Base-by-base conservation (phyloP, 2,797 vertebrate genomes). In the Hoplostethus atlanticus region DNA sequence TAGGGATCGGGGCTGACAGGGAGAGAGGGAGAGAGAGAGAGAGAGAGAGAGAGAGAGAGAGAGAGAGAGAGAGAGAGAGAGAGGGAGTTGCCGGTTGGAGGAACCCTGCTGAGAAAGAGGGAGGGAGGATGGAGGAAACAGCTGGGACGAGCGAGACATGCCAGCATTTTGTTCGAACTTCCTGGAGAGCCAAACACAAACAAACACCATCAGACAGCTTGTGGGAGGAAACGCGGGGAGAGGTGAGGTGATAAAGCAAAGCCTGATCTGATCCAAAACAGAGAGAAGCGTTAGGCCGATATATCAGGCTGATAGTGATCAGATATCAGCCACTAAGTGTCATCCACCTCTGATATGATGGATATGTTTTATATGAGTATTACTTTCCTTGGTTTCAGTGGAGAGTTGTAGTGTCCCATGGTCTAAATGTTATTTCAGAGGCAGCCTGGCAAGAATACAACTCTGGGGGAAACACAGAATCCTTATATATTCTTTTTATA, bases 131-230 rank as follows among this genome's bases (percentile, higher is more conserved):
- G 65, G 83, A 86, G 89, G 90, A 92, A 93, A 89, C 89, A 92
- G 90, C 90, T 92, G 92, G 87, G 85, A 81, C 50, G 10, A 79
- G 80, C 5, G 17, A 77, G 69, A 77, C 66, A 79, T 66, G 84
- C 84, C 85, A 84, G 87, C 79, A 76, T 87, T 92, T 73, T 86
- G 82, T 88, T 85, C 76, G 1, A 79, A 83, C 89, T 92, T 93
- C 91, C 92, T 90, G 90, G 79, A 89, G 84, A 87, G 83, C 81
- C 84, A 69, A 87, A 90, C 80, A 87, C 86, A 92, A 92, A 90
- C 86, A 92, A 91, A 89, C 84, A 88, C 71, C 64, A 51, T 69
- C 75, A 25, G 83, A 71, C 75, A 78, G 76, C 83, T 79, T 44
- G 59, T 75, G 73, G 13, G 75, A 59, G 51, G 30, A 11, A 55